Conservation (phyloP, 1,140 invertebrate genomes). For the Magallana gigas region DNA sequence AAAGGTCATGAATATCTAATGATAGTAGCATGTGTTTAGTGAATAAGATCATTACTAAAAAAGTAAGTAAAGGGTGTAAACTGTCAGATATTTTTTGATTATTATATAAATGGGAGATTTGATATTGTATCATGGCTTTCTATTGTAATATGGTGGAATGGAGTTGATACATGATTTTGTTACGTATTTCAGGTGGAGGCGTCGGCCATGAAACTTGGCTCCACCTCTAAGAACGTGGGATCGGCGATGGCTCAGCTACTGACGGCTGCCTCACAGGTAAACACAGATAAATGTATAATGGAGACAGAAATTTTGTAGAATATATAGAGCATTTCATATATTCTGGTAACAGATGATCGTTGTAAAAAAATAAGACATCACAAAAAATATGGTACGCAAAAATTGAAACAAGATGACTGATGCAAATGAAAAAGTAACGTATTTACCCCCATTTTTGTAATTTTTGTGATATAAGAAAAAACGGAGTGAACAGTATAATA, state of each 20-base stretch:
- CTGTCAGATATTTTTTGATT: too few relatives aligned
- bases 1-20: not conserved
- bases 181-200: conserved; percentile 83
- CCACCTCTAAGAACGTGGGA: conserved; percentile 84
- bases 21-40: not conserved
- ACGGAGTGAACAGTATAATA: too few relatives aligned
- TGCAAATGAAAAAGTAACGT: too few relatives aligned
- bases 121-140: not conserved
- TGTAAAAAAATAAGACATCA: too few relatives aligned
- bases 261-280: conserved; percentile 88
- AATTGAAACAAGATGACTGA: too few relatives aligned
- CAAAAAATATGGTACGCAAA: not conserved
- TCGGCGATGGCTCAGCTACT: conserved; percentile 89
- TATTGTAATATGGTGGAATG: not conserved
- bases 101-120: too few relatives aligned
- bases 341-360: not conserved
- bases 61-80: too few relatives aligned
- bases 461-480: too few relatives aligned
- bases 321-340: not conserved
- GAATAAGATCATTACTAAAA: not conserved
- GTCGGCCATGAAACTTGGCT: conserved; percentile 86
- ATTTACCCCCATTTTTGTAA: too few relatives aligned
- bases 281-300: not conserved
- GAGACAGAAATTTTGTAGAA: too few relatives aligned
- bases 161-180: too few relatives aligned